Evolutionary conservation across 2,888 invertebrate species (phyloP).

Genomic region (Schizaphis graminum): DNA sequence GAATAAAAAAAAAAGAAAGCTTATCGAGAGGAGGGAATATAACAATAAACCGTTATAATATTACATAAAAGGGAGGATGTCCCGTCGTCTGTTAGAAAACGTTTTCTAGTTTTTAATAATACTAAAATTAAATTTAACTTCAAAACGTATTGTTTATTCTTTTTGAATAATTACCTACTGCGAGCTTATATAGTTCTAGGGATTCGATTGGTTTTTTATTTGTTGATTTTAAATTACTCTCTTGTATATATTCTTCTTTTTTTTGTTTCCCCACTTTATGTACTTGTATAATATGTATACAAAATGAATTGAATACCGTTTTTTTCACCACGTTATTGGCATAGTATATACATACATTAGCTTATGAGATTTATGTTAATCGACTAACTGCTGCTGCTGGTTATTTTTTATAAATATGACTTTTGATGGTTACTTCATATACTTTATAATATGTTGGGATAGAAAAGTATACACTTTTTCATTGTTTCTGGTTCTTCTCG

Average conservation of each 20-base stretch:
- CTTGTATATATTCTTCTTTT: not conserved
- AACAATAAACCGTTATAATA: constrained; percentile 47
- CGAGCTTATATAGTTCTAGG: not conserved
- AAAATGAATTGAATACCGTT: constrained; percentile 28
- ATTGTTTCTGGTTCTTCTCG: not conserved
- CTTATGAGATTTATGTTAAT: constrained; percentile 60
- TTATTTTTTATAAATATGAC: not conserved
- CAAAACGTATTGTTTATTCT: constrained; percentile 25
- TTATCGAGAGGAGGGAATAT: constrained; percentile 27
- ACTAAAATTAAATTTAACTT: constrained; percentile 44
- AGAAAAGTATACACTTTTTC: constrained; percentile 3
- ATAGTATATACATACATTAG: constrained; percentile 38
- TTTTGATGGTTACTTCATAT: constrained; percentile 13
- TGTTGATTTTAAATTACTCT: constrained; percentile 23
- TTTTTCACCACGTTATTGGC: not conserved
- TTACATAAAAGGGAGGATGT: constrained; percentile 21
- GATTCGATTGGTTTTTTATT: constrained; percentile 19
- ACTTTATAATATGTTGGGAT: not conserved
- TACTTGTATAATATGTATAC: not conserved
- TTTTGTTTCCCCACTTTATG: not conserved
- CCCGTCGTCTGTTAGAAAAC: constrained; percentile 6
- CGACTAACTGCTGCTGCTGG: not conserved
- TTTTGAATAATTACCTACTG: constrained; percentile 46
- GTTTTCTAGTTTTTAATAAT: constrained; percentile 50
- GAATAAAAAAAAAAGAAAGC: not conserved